These are phyloP conservation scores for Puffinus mauretanicus DNA, from an alignment of 2,113 vertebrate species.

Conservation along the genomic window DNA sequence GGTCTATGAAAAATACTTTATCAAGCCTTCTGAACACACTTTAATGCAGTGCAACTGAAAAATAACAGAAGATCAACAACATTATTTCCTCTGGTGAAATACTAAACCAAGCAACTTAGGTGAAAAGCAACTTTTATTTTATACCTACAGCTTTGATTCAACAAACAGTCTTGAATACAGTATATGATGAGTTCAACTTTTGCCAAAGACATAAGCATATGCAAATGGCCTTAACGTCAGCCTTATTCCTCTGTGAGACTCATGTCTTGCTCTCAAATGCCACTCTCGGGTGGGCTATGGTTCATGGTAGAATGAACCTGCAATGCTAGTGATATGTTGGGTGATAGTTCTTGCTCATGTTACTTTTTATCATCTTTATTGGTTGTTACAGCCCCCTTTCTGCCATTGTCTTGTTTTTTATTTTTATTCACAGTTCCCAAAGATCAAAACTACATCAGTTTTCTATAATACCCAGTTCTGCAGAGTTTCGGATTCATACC, in stretches of 20 bases:
- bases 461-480: neutral
- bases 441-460: neutral
- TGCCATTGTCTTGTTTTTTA: neutral
- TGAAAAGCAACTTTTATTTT: neutral
- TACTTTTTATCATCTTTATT: neutral
- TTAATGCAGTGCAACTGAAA: constrained; percentile 17
- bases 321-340: neutral
- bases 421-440: neutral
- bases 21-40: constrained; percentile 11
- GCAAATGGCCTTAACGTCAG: neutral
- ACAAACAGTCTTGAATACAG: neutral
- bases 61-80: constrained; percentile 5
- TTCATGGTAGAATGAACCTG: neutral
- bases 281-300: neutral
- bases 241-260: neutral
- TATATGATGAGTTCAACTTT: neutral
- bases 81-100: constrained; percentile 14
- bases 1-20: constrained; percentile 36
- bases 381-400: neutral
- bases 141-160: neutral
- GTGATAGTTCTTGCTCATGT: neutral
- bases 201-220: neutral
- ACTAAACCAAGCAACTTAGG: neutral
- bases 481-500: neutral
- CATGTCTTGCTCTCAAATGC: neutral